phyloP scores from a whole-genome alignment of 2,888 invertebrate genomes.

The Napeogenes sylphis region DNA sequence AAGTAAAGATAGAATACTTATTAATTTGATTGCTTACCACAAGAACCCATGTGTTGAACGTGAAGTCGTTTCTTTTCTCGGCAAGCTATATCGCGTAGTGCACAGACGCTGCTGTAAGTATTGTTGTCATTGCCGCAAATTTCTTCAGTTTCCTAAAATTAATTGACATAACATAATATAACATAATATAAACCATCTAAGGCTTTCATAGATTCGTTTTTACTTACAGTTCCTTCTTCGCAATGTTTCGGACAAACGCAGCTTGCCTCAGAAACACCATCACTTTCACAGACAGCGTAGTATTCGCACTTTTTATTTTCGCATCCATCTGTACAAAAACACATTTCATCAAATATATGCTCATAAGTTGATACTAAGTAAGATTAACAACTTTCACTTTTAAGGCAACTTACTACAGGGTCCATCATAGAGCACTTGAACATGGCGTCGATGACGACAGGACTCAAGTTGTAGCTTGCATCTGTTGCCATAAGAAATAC shows the following conservation, averaged over 20 bases:
- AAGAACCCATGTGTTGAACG: conserved; percentile 89
- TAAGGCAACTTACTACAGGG: conserved; percentile 86
- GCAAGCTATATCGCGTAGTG: conserved; percentile 87
- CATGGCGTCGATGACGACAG: conserved; percentile 85
- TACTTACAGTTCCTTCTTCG: conserved; percentile 72
- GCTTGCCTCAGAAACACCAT: conserved; percentile 76
- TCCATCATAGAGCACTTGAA: conserved; percentile 87
- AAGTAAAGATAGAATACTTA: no score
- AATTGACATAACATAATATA: conserved; percentile 7
- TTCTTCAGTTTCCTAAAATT: conserved; percentile 75
- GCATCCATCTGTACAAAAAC: conserved; percentile 81
- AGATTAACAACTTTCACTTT: no score
- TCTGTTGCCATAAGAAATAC: conserved; percentile 89
- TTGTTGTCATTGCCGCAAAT: conserved; percentile 93
- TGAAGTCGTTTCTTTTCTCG: conserved; percentile 82
- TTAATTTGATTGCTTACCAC: conserved; percentile 79
- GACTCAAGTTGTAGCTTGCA: conserved; percentile 89
- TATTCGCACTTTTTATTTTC: conserved; percentile 87
- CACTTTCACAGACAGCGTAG: conserved; percentile 86
- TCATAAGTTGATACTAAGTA: neutral
- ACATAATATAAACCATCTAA: neutral
- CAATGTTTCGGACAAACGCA: conserved; percentile 81
- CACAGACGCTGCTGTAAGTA: conserved; percentile 91
- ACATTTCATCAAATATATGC: neutral
- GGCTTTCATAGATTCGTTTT: conserved; percentile 2